Percentiles rank a stretch among this genome's conserved stretches.
Evolutionary conservation across 1,140 invertebrate species (phyloP).

Genomic region (Panulirus ornatus): DNA sequence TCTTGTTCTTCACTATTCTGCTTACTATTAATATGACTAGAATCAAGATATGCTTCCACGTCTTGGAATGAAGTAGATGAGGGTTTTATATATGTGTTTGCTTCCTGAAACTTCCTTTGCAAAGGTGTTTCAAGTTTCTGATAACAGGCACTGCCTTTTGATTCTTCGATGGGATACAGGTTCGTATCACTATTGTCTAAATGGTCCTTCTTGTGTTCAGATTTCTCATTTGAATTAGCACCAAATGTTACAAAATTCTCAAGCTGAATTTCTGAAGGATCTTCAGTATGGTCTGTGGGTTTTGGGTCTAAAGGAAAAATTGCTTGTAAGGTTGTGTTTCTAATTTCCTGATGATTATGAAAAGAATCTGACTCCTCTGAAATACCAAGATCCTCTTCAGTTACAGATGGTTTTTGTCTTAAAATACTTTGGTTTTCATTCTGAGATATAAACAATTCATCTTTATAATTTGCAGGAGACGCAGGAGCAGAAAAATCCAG

Average conservation of each 20-base stretch:
- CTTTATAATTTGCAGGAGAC: no score
- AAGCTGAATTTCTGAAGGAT: background rate
- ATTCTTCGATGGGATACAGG: background rate
- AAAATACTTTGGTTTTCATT: no score
- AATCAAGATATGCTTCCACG: background rate
- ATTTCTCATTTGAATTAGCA: background rate
- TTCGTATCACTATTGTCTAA: background rate
- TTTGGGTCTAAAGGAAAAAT: background rate
- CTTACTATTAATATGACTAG: no score
- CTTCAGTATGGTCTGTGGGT: background rate
- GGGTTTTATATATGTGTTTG: background rate
- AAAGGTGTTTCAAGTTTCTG: background rate
- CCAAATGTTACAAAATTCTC: conserved; percentile 1
- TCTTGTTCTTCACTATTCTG: background rate
- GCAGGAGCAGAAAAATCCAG: no score
- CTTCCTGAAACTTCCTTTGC: no score
- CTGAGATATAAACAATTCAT: no score
- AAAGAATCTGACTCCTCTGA: background rate
- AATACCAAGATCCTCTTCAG: background rate
- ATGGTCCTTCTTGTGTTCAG: background rate
- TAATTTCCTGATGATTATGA: conserved; percentile 4
- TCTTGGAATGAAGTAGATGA: background rate
- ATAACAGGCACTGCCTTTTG: background rate
- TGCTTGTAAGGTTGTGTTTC: conserved; percentile 20
- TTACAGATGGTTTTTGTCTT: background rate